Evolutionary conservation across 1,140 invertebrate species (phyloP).

Genomic region (Hyposmocoma kahamanoa): DNA sequence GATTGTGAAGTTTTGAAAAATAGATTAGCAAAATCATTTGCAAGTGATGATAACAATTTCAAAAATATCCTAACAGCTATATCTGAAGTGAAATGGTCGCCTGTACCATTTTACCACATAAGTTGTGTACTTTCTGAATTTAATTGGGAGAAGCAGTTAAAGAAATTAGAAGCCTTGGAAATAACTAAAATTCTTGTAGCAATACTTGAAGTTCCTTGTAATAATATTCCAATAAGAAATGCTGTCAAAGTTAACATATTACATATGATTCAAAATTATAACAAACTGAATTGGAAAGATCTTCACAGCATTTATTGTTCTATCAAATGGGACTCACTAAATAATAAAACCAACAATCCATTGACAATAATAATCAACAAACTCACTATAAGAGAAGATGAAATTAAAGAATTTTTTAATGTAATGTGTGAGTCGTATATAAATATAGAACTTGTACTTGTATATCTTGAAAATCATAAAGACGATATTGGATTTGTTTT

Average conservation of each 20-base stretch:
- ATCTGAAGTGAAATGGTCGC: constrained; percentile 44
- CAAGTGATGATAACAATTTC: constrained; percentile 24
- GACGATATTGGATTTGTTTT: constrained; percentile 22
- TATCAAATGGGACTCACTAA: constrained; percentile 1
- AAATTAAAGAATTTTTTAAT: constrained; percentile 27
- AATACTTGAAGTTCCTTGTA: constrained; percentile 50
- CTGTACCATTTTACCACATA: constrained; percentile 50
- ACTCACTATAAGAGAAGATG: constrained; percentile 20
- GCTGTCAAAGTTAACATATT: constrained; percentile 37
- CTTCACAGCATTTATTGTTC: constrained; percentile 25
- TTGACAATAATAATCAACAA: constrained; percentile 17
- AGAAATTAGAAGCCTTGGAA: too few species aligned
- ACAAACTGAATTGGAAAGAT: constrained; percentile 29
- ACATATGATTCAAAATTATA: constrained; percentile 37
- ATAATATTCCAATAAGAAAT: constrained; percentile 46
- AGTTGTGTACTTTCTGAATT: constrained; percentile 32
- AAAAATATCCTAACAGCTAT: constrained; percentile 32
- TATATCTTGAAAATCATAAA: constrained; percentile 34
- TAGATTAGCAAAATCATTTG: constrained; percentile 21
- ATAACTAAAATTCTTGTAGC: constrained; percentile 24
- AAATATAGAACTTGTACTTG: constrained; percentile 40
- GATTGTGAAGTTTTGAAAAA: constrained; percentile 29
- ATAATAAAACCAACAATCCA: constrained; percentile 18
- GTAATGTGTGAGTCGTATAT: constrained; percentile 16
- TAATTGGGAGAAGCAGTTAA: too few species aligned